phyloP scores from a whole-genome alignment of 1,140 invertebrate genomes.

The Pseudomyrmex concolor region DNA sequence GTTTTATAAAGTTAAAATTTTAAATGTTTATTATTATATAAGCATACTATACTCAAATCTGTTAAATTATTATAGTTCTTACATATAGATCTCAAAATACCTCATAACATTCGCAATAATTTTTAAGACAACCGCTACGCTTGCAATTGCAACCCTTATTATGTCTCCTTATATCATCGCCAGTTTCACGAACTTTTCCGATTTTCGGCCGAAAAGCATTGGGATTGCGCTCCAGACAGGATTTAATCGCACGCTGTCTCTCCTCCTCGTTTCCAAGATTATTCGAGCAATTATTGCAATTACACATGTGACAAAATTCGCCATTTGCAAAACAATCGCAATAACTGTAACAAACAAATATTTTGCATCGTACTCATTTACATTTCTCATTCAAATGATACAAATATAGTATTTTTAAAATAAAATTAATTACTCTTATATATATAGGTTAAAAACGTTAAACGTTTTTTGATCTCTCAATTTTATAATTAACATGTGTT shows the following conservation, averaged over 20 bases:
- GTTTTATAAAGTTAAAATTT: neutral
- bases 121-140: conserved; percentile 98
- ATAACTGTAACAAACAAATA: conserved; percentile 87
- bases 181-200: conserved; percentile 91
- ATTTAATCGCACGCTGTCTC: conserved; percentile 95
- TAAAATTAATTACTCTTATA: too few relatives aligned
- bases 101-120: conserved; percentile 99
- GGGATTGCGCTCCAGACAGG: conserved; percentile 97
- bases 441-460: too few relatives aligned
- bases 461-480: neutral
- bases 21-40: neutral
- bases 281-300: conserved; percentile 99
- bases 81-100: conserved; percentile 82
- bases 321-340: conserved; percentile 99
- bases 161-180: conserved; percentile 91
- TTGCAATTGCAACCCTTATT: conserved; percentile 99
- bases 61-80: too few relatives aligned
- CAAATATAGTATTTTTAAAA: too few relatives aligned
- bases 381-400: neutral
- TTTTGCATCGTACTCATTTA: conserved; percentile 10
- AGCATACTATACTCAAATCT: too few relatives aligned
- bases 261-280: conserved; percentile 98
- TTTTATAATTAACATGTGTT: neutral
- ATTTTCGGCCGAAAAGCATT: conserved; percentile 99
- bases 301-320: conserved; percentile 99